phyloP scores from a whole-genome alignment of 2,113 vertebrate species.

The Dendropsophus ebraccatus region DNA sequence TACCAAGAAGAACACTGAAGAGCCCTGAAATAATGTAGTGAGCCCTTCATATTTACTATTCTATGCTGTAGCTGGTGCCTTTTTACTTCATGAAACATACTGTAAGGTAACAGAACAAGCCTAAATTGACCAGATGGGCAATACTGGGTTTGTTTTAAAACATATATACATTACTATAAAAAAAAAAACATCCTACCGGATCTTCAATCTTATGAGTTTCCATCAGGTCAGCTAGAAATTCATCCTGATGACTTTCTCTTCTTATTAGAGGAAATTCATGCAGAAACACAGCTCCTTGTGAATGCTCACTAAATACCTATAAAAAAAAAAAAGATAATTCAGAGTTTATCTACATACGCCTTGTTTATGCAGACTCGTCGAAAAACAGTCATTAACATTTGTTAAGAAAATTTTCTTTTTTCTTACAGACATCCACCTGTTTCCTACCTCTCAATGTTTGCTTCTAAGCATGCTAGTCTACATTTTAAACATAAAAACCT shows the following conservation, averaged over 20 bases:
- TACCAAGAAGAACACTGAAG: not conserved
- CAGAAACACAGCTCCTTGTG: slow-evolving; percentile 88
- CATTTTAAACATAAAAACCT: too few relatives aligned
- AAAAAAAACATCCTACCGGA: slow-evolving; percentile 72
- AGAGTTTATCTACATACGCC: not conserved
- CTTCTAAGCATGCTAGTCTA: too few relatives aligned
- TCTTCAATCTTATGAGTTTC: slow-evolving; percentile 86
- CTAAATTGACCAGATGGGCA: not conserved
- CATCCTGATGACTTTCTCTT: slow-evolving; percentile 86
- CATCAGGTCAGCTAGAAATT: slow-evolving; percentile 80
- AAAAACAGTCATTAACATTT: too few relatives aligned
- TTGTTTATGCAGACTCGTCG: not conserved
- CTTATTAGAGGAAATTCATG: slow-evolving; percentile 92
- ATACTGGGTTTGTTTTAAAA: not conserved
- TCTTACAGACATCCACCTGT: too few relatives aligned
- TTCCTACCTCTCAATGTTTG: too few relatives aligned
- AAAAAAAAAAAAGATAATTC: slow-evolving; percentile 59
- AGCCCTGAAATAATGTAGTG: not conserved
- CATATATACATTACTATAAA: not conserved
- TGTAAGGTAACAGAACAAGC: not conserved
- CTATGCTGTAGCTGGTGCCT: not conserved
- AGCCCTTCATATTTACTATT: not conserved
- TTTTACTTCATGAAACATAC: not conserved
- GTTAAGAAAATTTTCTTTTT: too few relatives aligned
- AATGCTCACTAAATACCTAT: slow-evolving; percentile 80